Evolutionary conservation across 2,888 invertebrate genomes (phyloP), one percentile per base, ranked within the genome.

Genomic region (Rhogogaster chlorosoma): DNA sequence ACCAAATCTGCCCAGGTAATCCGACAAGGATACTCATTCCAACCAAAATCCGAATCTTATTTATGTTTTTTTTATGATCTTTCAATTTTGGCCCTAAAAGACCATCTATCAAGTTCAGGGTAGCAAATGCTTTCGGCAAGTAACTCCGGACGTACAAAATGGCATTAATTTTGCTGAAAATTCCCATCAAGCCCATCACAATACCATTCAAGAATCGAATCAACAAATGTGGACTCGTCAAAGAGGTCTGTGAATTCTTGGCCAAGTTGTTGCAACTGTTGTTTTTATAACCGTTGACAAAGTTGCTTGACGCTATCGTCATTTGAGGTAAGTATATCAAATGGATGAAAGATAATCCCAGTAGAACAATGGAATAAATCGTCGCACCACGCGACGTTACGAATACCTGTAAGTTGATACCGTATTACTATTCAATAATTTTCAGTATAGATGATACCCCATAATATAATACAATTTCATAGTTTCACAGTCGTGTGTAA

Each of bases 321-420:
- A 84, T 77, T 49, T 61, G 29, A 38, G 84, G 84, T 29, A 84
- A 38, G 75, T 77, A 64, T 42, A 84, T 38, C 77, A 84, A 53
- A 18, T 84, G 57, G n/a, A 77, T 29, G 32, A 75, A 42, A 42
- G 57, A 57, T n/a, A 75, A 53, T 26, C 36, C 75, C 26, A 84
- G 75, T 15, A 84, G 61, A 29, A 84, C 29, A 32, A 73, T 73
- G n/a, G 77, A 77, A 61, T 84, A 84, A 45, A 75, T 84, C 38
- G 36, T 61, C 26, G 61, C 36, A 38, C 73, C 38, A 38, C 75
- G 61, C 42, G 84, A 77, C 7, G 64, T 15, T 15, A 61, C 84
- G 4, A 84, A 84, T 18, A 57, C 32, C 84, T 84, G 45, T 12
- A 77, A 84, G n/a, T 78, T 78, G 53, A 78, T 22, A 53, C 32